Percentiles rank a stretch among this genome's conserved stretches.
Evolutionary conservation across 2,113 vertebrate species (phyloP).

Genomic region (Hucho hucho): DNA sequence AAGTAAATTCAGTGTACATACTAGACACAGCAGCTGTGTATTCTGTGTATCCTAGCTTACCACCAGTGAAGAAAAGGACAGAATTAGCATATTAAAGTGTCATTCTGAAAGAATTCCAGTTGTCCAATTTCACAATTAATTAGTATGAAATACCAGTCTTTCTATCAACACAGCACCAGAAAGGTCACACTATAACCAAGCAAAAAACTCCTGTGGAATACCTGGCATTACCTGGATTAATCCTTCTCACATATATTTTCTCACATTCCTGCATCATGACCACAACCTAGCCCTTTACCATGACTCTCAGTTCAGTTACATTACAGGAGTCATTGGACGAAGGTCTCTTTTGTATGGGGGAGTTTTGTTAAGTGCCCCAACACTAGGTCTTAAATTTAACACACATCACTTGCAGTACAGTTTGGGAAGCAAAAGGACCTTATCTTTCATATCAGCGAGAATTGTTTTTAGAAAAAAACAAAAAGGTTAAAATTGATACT

Average conservation of each 20-base stretch:
- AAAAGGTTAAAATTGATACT: too few species aligned
- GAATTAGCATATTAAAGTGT: conserved; percentile 1
- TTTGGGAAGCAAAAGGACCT: too few species aligned
- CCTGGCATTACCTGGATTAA: not conserved
- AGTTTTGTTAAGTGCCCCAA: too few species aligned
- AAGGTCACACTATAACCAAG: not conserved
- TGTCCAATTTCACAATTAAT: not conserved
- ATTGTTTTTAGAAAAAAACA: too few species aligned
- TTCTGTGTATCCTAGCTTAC: conserved; percentile 1
- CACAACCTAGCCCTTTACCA: not conserved
- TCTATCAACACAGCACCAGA: not conserved
- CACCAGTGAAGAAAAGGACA: not conserved
- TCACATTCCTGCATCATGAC: not conserved
- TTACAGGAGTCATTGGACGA: too few species aligned
- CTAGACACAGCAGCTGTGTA: not conserved
- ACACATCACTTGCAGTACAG: too few species aligned
- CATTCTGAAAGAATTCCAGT: not conserved
- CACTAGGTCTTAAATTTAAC: too few species aligned
- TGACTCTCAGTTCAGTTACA: too few species aligned
- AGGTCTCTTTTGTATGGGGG: too few species aligned
- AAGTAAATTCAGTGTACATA: not conserved
- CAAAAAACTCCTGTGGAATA: not conserved
- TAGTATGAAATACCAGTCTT: conserved; percentile 4
- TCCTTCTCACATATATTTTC: not conserved
- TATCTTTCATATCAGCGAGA: too few species aligned